phyloP scores from a whole-genome alignment of 2,888 invertebrate genomes.

The Drosophila siamana region DNA sequence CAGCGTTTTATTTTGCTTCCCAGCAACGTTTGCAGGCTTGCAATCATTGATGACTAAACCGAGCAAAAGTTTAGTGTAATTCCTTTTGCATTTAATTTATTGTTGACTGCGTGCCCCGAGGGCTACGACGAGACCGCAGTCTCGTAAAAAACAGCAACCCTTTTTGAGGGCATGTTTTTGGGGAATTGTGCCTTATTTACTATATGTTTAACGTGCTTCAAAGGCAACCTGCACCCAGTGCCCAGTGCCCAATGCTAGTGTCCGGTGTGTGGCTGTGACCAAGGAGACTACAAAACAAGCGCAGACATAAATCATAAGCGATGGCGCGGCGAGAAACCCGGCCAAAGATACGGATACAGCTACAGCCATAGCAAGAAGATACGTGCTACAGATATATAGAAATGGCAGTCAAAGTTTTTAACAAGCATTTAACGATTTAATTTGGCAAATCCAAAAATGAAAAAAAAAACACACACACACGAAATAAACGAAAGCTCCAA shows the following conservation, averaged over 20 bases:
- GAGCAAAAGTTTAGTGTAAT: slow-evolving; percentile 74
- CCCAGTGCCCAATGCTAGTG: too few relatives aligned
- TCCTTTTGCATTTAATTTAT: slow-evolving; percentile 79
- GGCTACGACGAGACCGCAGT: slow-evolving; percentile 38
- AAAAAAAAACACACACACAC: slow-evolving; percentile 17
- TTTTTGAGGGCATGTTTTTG: slow-evolving; percentile 52
- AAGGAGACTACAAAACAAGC: slow-evolving; percentile 65
- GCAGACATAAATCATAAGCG: slow-evolving; percentile 76
- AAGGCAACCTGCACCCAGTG: slow-evolving; percentile 61
- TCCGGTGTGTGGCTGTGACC: slow-evolving; percentile 40
- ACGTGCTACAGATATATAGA: slow-evolving; percentile 49
- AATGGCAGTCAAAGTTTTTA: slow-evolving; percentile 80
- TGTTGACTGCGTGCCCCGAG: slow-evolving; percentile 54
- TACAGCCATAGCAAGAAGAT: slow-evolving; percentile 29
- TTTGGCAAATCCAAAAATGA: slow-evolving; percentile 70
- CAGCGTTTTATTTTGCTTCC: slow-evolving; percentile 43
- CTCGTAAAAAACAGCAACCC: slow-evolving; percentile 58
- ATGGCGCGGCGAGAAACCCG: slow-evolving; percentile 52
- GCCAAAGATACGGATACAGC: slow-evolving; percentile 61
- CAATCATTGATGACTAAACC: slow-evolving; percentile 78
- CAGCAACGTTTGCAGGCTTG: slow-evolving; percentile 44
- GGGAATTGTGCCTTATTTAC: slow-evolving; percentile 65
- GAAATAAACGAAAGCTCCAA: neutral
- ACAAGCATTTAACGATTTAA: slow-evolving; percentile 82
- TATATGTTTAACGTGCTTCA: slow-evolving; percentile 60